Conservation (phyloP, 2,113 vertebrate species). For the Oceanodroma tethys region DNA sequence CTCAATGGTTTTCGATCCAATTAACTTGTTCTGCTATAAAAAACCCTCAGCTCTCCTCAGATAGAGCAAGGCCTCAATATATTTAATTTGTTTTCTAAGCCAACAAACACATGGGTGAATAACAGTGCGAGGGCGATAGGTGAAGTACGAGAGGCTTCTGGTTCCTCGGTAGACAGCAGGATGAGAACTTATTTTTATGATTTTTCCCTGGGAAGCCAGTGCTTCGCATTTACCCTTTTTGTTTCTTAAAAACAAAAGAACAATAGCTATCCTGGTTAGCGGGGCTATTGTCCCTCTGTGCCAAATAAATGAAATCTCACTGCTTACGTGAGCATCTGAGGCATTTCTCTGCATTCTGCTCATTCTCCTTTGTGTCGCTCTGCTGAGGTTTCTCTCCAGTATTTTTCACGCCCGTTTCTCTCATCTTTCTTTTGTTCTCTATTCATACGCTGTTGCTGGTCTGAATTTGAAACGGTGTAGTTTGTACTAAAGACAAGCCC, state of each 20-base stretch:
- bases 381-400: background rate
- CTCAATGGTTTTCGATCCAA: background rate
- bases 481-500: background rate
- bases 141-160: background rate
- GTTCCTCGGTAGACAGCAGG: constrained; percentile 6
- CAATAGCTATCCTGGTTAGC: constrained; percentile 55
- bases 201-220: constrained; percentile 57
- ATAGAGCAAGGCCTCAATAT: background rate
- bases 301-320: constrained; percentile 47
- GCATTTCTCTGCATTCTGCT: constrained; percentile 34
- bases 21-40: background rate
- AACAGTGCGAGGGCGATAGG: background rate
- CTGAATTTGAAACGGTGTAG: background rate
- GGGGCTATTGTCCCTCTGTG: constrained; percentile 8
- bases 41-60: background rate
- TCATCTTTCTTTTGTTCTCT: background rate
- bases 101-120: background rate
- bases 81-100: constrained; percentile 17
- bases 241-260: constrained; percentile 64
- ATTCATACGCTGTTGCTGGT: background rate
- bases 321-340: constrained; percentile 18
- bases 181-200: constrained; percentile 55
- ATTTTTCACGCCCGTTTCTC: background rate
- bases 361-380: background rate
- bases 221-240: constrained; percentile 10